phyloP scores from a whole-genome alignment of 1,140 invertebrate species.

The Cydia amplana region DNA sequence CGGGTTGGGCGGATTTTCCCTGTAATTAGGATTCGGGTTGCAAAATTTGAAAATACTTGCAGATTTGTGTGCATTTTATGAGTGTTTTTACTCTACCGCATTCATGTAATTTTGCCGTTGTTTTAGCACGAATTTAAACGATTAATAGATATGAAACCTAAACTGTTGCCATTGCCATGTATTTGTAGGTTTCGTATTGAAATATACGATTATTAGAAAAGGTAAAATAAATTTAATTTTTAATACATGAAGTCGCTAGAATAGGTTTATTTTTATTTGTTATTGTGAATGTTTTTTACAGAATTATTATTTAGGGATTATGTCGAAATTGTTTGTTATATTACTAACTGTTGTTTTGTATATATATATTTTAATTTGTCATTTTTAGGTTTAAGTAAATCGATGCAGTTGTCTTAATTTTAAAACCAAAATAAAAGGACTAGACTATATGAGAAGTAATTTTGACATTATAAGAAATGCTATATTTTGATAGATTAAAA shows the following conservation, averaged over 20 bases:
- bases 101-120: background rate
- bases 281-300: conserved; percentile 29
- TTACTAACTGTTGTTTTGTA: background rate
- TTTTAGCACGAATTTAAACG: background rate
- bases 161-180: conserved; percentile 28
- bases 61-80: too few relatives aligned
- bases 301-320: background rate
- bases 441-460: background rate
- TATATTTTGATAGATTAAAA: background rate
- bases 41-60: too few relatives aligned
- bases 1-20: too few relatives aligned
- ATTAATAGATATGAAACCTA: background rate
- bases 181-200: conserved; percentile 21
- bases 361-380: background rate
- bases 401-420: background rate
- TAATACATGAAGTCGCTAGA: conserved; percentile 15
- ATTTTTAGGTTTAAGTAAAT: conserved; percentile 7
- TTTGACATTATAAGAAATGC: background rate
- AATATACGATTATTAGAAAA: conserved; percentile 12
- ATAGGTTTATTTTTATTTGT: conserved; percentile 28
- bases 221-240: background rate
- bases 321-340: conserved; percentile 12
- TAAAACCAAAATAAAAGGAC: background rate
- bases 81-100: background rate
- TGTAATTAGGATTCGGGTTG: too few relatives aligned